A percentile compares a stretch with the other conserved stretches of the same genome.
phyloP scores from a whole-genome alignment of 2,797 vertebrate species.

The Cyprinodon diabolis region DNA sequence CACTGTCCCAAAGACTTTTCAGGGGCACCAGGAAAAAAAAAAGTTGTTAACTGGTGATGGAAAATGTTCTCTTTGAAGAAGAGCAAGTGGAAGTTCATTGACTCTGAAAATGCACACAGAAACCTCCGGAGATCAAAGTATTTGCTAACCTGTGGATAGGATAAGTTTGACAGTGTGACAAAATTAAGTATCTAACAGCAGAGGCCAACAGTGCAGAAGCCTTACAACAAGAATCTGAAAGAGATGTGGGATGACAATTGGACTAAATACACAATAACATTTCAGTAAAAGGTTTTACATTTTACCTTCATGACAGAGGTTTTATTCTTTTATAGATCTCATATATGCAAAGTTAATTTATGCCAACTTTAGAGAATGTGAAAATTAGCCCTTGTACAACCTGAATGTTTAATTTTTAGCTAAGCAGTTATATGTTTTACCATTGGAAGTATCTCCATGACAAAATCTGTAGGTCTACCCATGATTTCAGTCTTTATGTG shows the following conservation, averaged over 20 bases:
- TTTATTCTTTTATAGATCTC: too few species aligned
- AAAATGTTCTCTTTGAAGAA: not conserved
- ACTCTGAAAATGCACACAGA: not conserved
- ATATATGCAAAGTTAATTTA: too few species aligned
- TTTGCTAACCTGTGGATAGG: not conserved
- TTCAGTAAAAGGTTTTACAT: too few species aligned
- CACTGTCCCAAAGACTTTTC: not conserved
- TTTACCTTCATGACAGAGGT: too few species aligned
- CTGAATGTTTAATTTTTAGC: too few species aligned
- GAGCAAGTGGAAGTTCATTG: not conserved
- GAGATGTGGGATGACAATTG: too few species aligned
- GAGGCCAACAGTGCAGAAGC: not conserved
- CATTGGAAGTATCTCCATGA: too few species aligned
- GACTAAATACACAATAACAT: not conserved
- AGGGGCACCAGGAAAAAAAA: not conserved
- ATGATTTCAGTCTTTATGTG: too few species aligned
- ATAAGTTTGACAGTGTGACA: not conserved
- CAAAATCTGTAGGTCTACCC: too few species aligned
- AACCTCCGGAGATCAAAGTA: not conserved
- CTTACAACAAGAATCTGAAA: not conserved
- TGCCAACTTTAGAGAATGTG: too few species aligned
- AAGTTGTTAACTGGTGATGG: not conserved
- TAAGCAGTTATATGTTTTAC: too few species aligned
- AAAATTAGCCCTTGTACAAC: too few species aligned
- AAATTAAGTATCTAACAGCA: slow-evolving; percentile 1